Evolutionary conservation across 2,797 vertebrate genomes (phyloP), one percentile per base, ranked within the genome.

Genomic region (Poeciliopsis gracilis): DNA sequence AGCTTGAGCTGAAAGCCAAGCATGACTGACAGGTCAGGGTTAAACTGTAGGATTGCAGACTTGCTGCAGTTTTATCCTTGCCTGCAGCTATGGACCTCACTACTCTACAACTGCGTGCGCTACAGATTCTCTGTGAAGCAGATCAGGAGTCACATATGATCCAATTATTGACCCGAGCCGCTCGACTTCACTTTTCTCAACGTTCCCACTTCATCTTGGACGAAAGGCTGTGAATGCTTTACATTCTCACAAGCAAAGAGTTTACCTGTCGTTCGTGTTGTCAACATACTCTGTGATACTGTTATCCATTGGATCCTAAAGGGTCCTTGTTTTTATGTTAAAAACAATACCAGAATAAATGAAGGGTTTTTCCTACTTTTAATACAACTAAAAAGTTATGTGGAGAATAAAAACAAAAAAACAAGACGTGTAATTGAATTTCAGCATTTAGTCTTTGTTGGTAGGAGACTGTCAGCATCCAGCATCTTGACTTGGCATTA

Each of bases 1-100:
- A 91, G 84, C 85, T 46, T 71, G 36, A 84, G 87, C 82, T 79
- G 3, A 84, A 78, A 90, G 86, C 82, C 78, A 76, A 78, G 59
- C 82, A 75, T 89, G 90, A 91, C 75, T 89, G 90, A 85, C 92
- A 89, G 86, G 81, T 89, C 84, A 78, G 78, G 86, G 87, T 90
- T 85, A 90, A 90, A 90, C 38, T 53, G 18, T 77, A 71, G 84
- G 81, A 91, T 86, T 88, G 70, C 76, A 85, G 83, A 80, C 80
- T 59, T 83, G 82, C 76, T 82, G 80, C 82, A 80, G 61, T 78
- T 83, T 86, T 87, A 91, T 92, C 84, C 81, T 89, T 33, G 88
- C 90, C 90, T 84, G 74, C 78, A 91, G 90, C 88, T 87, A 89
- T 59, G 82, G 73, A 91, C 86, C 79, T 86, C 76, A 47, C 49